A percentile compares a stretch with the other conserved stretches of the same genome.
These are phyloP conservation scores for Helleia helle DNA, from an alignment of 2,888 invertebrate genomes.

Conservation along the genomic window DNA sequence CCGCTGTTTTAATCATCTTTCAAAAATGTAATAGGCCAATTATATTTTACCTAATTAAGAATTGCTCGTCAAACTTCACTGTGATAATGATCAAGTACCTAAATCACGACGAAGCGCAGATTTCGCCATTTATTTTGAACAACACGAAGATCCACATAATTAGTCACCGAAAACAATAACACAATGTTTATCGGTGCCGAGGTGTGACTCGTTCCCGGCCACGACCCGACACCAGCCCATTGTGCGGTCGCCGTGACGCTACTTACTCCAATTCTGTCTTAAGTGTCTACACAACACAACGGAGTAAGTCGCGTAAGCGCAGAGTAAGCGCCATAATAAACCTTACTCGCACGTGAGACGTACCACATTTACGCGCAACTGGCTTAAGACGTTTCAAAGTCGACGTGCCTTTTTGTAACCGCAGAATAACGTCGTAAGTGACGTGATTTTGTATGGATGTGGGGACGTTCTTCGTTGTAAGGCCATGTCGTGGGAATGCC, in stretches of 20 bases:
- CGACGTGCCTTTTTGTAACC: conserved; percentile 18
- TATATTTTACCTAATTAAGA: no score
- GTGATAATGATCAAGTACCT: neutral
- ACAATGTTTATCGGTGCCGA: conserved; percentile 58
- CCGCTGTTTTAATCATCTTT: no score
- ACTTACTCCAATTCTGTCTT: conserved; percentile 73
- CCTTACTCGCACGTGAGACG: conserved; percentile 28
- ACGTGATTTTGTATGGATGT: conserved; percentile 26
- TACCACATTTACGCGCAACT: no score
- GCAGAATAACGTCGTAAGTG: conserved; percentile 44
- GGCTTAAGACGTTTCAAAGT: conserved; percentile 40
- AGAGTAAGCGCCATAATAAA: conserved; percentile 25
- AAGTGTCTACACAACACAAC: conserved; percentile 37
- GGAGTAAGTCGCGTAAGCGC: conserved; percentile 39
- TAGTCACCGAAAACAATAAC: conserved; percentile 64
- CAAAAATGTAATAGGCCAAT: no score
- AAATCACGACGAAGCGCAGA: neutral
- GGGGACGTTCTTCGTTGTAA: conserved; percentile 43
- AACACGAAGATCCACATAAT: conserved; percentile 43
- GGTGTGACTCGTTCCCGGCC: conserved; percentile 68
- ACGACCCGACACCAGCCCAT: conserved; percentile 62
- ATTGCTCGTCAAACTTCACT: no score
- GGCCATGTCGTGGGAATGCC: conserved; percentile 66
- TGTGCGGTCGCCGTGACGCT: conserved; percentile 72
- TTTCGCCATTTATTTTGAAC: conserved; percentile 21